Evolutionary conservation across 2,113 vertebrate species (phyloP), one percentile per base, ranked within the genome.

Genomic region (Poeciliopsis occidentalis): DNA sequence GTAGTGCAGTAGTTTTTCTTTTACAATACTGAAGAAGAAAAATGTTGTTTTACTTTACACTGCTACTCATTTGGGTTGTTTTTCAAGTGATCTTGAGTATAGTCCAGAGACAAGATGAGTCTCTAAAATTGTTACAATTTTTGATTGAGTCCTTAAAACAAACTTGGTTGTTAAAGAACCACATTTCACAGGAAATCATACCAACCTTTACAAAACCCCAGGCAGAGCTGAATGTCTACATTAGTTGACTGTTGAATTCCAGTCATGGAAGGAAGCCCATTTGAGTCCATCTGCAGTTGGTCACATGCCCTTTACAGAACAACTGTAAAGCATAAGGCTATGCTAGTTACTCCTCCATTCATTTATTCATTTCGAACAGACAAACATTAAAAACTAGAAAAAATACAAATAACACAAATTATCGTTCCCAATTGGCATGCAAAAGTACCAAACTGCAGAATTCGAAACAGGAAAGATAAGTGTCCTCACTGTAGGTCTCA

Each of bases 401-500:
- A 11, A 37, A 37, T 12, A 37, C 10, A 37, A 37, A 37, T 37
- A 11, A 37, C 34, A 37, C 34, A 37, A 37, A 37, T 37, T 37
- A 37, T 37, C 34, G 0, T 37, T 2, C 34, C 34, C 34, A 37
- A 37, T 12, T 12, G 34, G 12, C 34, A 37, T 1, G 62, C 64
- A 71, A 47, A 4, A 47, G 44, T 1, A 47, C 6, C 44, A 47
- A 47, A 47, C 44, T 47, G 15, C 44, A 47, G 44, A 17, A 47
- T 17, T 47, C 1, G 64, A 73, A 31, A 47, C n/a, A 71, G 54
- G n/a, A 44, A 39, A 41, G 26, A 67, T n/a, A 66, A 63, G 44
- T 37, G 39, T 78, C 13, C 15, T 82, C 63, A 5, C 54, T 75
- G 30, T 66, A 81, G 62, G 73, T 24, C 41, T 70, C 41, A 78